Evolutionary conservation across 2,888 invertebrate genomes (phyloP), one percentile per base, ranked within the genome.

Genomic region (Ditula angustiorana): DNA sequence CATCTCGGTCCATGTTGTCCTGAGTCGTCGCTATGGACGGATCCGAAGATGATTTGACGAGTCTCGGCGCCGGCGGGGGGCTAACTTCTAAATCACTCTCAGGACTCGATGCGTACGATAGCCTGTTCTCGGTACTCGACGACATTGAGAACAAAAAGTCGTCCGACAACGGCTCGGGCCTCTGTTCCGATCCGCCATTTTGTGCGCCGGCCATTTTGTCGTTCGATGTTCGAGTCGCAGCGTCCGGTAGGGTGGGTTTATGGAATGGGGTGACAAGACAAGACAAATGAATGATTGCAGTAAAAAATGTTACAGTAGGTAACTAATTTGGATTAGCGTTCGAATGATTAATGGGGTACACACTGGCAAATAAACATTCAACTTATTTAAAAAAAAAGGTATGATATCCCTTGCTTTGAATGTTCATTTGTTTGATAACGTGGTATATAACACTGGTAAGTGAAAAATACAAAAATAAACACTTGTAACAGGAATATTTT

Each of bases 81-180:
- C 92, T 92, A 58, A 92, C 90, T 83, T 93, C 93, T 88, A 97
- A 94, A 92, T 99, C 99, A 85, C 98, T 98, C 93, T 99, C 98
- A 71, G 98, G 98, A 85, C 98, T 98, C 83, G 98, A 98, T 73
- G 98, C 98, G 92, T 98, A 98, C 83, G 98, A 98, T 75, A 98
- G 94, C 85, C 98, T 96, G 87, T 98, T 96, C 84, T 93, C 93
- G 28, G 91, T 93, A 73, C 90, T 90, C 83, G 97, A 97, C 76
- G 97, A 97, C 98, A 99, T 98, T 85, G 99, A 99, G 95, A 99
- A 99, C 85, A 99, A 96, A 95, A 99, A 98, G 95, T 99, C 99
- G 93, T 99, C 99, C 81, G 98, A 98, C 87, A 99, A 95, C 87
- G 98, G 97, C 93, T 99, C 98, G 87, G 98, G 98, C 86, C 98